A percentile compares a stretch with the other conserved stretches of the same genome.
Conservation (phyloP, 1,140 invertebrate genomes). For the Drosophila elegans region DNA sequence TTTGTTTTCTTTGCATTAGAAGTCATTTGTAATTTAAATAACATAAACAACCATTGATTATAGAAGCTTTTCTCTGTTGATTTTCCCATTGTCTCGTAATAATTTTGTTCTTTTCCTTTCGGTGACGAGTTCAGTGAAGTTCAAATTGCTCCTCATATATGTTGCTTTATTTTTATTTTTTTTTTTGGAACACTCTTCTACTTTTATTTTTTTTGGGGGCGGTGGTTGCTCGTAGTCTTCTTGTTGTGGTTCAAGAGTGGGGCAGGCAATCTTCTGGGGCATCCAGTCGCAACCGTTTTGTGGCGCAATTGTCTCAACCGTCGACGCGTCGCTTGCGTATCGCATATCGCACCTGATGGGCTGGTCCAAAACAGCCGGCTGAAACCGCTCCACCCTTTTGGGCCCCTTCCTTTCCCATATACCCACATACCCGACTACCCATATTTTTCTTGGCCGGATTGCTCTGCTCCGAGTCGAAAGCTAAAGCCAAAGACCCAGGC, state of each 20-base stretch:
- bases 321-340: conserved; percentile 69
- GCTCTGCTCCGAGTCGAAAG: not conserved
- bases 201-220: conserved; percentile 16
- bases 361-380: conserved; percentile 32
- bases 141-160: not conserved
- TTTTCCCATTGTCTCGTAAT: not conserved
- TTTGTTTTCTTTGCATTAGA: not conserved
- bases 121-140: conserved; percentile 14
- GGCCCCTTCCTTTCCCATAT: not conserved
- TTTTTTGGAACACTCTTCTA: conserved; percentile 5
- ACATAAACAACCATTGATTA: not conserved
- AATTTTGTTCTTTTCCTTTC: not conserved
- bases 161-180: no score
- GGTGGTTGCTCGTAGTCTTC: conserved; percentile 11
- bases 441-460: conserved; percentile 11
- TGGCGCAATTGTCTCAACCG: conserved; percentile 75
- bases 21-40: not conserved
- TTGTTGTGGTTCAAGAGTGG: not conserved
- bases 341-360: conserved; percentile 83
- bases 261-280: conserved; percentile 69
- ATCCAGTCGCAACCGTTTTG: conserved; percentile 74
- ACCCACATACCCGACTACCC: not conserved
- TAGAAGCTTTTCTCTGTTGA: not conserved
- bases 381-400: conserved; percentile 5
- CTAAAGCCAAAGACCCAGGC: conserved; percentile 19